phyloP scores from a whole-genome alignment of 2,113 vertebrate species.

The Romanogobio albipinnatus region DNA sequence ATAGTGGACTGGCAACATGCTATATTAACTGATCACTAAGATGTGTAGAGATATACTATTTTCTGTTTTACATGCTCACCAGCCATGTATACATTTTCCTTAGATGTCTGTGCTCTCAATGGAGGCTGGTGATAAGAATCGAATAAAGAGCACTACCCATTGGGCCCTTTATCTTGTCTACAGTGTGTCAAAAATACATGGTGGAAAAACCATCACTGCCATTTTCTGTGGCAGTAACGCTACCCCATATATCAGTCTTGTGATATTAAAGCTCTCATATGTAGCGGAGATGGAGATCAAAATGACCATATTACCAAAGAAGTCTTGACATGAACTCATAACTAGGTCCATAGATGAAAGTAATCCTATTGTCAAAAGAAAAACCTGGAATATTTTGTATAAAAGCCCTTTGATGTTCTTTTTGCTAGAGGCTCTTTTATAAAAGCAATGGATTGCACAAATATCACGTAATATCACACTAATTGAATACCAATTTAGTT shows the following conservation, averaged over 20 bases:
- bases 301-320: slow-evolving; percentile 17
- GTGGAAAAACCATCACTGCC: neutral
- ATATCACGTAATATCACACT: slow-evolving; percentile 3
- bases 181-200: neutral
- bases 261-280: neutral
- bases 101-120: neutral
- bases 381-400: neutral
- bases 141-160: neutral
- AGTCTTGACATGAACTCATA: neutral
- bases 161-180: slow-evolving; percentile 6
- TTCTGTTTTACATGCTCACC: neutral
- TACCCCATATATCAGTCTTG: slow-evolving; percentile 31
- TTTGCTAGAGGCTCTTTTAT: neutral
- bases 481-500: slow-evolving; percentile 15
- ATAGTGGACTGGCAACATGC: neutral
- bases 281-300: neutral
- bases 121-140: neutral
- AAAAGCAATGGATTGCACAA: slow-evolving; percentile 27
- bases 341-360: slow-evolving; percentile 11
- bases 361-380: slow-evolving; percentile 6
- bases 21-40: neutral
- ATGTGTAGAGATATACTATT: neutral
- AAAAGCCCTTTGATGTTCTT: neutral
- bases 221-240: slow-evolving; percentile 5
- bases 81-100: neutral